Evolutionary conservation across 2,797 vertebrate genomes (phyloP).

Genomic region (Mus spretus): DNA sequence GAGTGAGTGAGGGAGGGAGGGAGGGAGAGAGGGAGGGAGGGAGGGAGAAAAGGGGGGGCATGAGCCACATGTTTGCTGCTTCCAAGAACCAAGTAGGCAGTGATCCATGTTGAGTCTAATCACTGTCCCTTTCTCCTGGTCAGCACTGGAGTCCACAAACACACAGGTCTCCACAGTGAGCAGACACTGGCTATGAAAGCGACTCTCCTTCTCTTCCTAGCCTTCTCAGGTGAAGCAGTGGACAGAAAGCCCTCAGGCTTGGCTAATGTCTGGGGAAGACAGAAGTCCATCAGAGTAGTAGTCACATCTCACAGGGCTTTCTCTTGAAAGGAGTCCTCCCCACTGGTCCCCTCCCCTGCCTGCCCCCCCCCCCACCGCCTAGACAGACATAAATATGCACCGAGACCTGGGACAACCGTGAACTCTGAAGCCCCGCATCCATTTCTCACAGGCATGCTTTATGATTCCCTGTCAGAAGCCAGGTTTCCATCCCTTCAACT

Average conservation of each 20-base stretch:
- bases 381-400: background rate
- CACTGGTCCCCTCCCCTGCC: no score
- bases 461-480: background rate
- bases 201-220: background rate
- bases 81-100: background rate
- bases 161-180: fast-evolving
- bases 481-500: background rate
- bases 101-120: background rate
- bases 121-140: background rate
- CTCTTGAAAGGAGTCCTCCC: background rate
- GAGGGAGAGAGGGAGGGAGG: no score
- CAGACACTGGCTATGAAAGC: background rate
- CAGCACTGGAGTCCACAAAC: background rate
- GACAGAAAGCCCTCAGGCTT: background rate
- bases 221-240: background rate
- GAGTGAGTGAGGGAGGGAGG: no score
- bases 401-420: background rate
- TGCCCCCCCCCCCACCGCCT: background rate
- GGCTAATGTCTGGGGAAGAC: background rate
- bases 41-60: no score
- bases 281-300: background rate
- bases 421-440: background rate
- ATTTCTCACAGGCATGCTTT: background rate
- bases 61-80: background rate
- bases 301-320: background rate